Conservation (phyloP, 2,113 vertebrate species). For the Apteryx mantelli region DNA sequence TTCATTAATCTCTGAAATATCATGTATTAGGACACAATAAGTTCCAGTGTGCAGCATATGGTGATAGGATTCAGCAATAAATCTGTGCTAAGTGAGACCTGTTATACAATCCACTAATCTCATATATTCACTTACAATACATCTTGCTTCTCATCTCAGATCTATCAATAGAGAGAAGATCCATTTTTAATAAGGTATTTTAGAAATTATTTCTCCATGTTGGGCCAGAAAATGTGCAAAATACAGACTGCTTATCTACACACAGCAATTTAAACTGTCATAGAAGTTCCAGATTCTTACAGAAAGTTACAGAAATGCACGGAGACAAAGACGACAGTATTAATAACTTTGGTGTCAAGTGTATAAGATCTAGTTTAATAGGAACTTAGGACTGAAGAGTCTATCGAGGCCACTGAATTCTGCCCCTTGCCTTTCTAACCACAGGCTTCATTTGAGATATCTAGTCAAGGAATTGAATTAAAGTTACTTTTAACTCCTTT, state of each 20-base stretch:
- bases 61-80: neutral
- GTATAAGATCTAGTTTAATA: neutral
- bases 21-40: neutral
- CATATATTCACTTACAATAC: neutral
- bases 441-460: neutral
- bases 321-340: neutral
- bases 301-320: neutral
- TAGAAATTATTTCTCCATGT: constrained; percentile 21
- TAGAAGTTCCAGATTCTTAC: neutral
- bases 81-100: constrained; percentile 2
- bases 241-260: neutral
- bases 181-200: constrained; percentile 13
- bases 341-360: neutral
- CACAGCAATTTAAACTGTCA: neutral
- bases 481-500: neutral
- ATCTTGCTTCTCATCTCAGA: constrained; percentile 33
- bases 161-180: constrained; percentile 15
- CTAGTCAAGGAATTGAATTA: neutral
- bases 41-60: neutral
- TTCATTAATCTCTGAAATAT: constrained; percentile 7
- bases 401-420: neutral
- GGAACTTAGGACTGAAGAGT: neutral
- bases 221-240: neutral
- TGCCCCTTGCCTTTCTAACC: neutral
- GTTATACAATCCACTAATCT: neutral